A percentile compares a stretch with the other conserved stretches of the same genome.
Evolutionary conservation across 2,797 vertebrate genomes (phyloP).

Genomic region (Notolabrus celidotus): DNA sequence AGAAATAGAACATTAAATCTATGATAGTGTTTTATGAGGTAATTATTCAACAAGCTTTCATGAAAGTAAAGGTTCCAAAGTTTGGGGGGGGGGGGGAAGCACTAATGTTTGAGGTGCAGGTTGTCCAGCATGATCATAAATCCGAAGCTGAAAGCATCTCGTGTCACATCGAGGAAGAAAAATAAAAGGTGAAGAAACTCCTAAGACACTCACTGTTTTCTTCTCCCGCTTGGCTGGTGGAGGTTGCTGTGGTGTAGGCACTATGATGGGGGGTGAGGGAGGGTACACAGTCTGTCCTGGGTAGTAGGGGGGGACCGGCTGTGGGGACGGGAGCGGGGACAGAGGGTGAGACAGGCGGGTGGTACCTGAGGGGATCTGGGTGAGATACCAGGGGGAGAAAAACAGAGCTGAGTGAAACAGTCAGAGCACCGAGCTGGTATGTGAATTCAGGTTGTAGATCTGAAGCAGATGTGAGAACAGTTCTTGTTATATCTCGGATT

Average conservation of each 20-base stretch:
- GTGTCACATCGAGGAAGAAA: too few relatives aligned
- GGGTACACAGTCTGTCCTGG: slow-evolving; percentile 94
- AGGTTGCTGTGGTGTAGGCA: slow-evolving; percentile 97
- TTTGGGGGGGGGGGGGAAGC: too few relatives aligned
- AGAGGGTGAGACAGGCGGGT: slow-evolving; percentile 77
- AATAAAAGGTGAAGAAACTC: slow-evolving; percentile 33
- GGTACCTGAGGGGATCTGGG: slow-evolving; percentile 82
- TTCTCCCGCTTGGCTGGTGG: slow-evolving; percentile 97
- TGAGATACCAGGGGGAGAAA: neutral
- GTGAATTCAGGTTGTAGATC: slow-evolving; percentile 6
- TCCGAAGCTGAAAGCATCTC: too few relatives aligned
- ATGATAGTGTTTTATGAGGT: too few relatives aligned
- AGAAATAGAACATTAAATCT: too few relatives aligned
- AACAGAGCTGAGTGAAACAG: slow-evolving; percentile 33
- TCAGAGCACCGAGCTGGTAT: neutral
- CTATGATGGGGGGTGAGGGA: slow-evolving; percentile 94
- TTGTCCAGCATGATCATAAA: too few relatives aligned
- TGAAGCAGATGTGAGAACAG: neutral
- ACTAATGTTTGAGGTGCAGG: too few relatives aligned
- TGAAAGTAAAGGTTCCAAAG: too few relatives aligned
- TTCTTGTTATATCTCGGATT: slow-evolving; percentile 14
- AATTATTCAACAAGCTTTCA: too few relatives aligned
- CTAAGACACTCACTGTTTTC: slow-evolving; percentile 91
- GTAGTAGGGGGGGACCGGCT: slow-evolving; percentile 92
- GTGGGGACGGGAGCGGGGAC: slow-evolving; percentile 77